Evolutionary conservation across 2,888 invertebrate genomes (phyloP).

Genomic region (Biston stratarius): DNA sequence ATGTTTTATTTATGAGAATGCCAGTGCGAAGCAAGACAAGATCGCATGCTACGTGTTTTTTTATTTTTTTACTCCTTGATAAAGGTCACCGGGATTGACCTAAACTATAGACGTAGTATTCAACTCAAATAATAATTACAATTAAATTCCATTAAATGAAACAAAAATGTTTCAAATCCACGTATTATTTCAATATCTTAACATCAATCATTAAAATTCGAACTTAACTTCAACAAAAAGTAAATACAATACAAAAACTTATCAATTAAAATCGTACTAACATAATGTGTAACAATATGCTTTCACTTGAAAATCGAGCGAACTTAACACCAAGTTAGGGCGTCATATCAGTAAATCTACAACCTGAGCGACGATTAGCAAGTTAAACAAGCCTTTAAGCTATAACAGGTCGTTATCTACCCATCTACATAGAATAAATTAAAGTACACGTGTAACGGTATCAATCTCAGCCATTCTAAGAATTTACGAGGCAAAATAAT

Average conservation of each 20-base stretch:
- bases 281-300: constrained; percentile 10
- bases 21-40: too few relatives aligned
- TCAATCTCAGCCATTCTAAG: constrained; percentile 51
- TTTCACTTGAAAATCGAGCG: constrained; percentile 45
- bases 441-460: constrained; percentile 68
- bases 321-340: constrained; percentile 55
- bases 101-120: not conserved
- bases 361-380: constrained; percentile 76
- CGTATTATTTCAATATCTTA: too few relatives aligned
- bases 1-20: too few relatives aligned
- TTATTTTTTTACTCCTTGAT: not conserved
- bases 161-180: too few relatives aligned
- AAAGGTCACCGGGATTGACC: not conserved
- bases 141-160: too few relatives aligned
- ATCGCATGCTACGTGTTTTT: too few relatives aligned
- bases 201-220: too few relatives aligned
- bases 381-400: constrained; percentile 76
- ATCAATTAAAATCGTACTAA: not conserved
- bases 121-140: too few relatives aligned
- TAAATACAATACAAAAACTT: not conserved
- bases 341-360: constrained; percentile 72
- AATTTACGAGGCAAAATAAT: constrained; percentile 70
- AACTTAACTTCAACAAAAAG: too few relatives aligned
- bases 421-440: constrained; percentile 59
- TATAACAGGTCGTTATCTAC: constrained; percentile 44